Evolutionary conservation across 2,797 vertebrate genomes (phyloP).

Genomic region (Falco biarmicus): DNA sequence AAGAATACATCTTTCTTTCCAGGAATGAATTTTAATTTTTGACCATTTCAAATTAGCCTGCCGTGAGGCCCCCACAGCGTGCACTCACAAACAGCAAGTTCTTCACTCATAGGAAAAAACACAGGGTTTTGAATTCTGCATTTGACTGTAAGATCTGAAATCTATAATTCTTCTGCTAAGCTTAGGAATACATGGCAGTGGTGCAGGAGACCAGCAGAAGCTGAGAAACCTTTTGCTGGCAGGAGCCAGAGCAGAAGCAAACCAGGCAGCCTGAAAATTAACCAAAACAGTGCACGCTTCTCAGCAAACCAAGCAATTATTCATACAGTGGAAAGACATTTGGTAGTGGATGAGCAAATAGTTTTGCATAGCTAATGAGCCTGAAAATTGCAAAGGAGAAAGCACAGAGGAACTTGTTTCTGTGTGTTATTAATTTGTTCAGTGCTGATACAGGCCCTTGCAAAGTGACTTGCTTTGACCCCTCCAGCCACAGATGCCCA

Average conservation of each 20-base stretch:
- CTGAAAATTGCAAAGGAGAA: neutral
- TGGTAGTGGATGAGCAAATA: neutral
- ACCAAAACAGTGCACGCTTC: neutral
- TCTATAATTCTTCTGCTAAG: neutral
- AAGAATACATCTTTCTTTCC: neutral
- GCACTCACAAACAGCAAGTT: neutral
- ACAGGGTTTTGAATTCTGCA: neutral
- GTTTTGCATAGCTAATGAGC: neutral
- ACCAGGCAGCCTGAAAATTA: neutral
- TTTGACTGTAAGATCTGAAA: neutral
- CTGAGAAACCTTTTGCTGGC: neutral
- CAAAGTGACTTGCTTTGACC: neutral
- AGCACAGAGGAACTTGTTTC: neutral
- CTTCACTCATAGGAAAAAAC: neutral
- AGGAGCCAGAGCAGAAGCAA: neutral
- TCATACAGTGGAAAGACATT: neutral
- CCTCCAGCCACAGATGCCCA: neutral
- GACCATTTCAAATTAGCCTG: neutral
- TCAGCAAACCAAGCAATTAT: neutral
- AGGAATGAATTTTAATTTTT: conserved; percentile 1
- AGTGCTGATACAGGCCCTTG: neutral
- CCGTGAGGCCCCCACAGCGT: neutral
- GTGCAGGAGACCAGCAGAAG: neutral
- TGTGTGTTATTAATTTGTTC: neutral
- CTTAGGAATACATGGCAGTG: neutral